These are phyloP conservation scores for Coleophora flavipennella DNA, from an alignment of 2,888 invertebrate species.

Conservation along the genomic window DNA sequence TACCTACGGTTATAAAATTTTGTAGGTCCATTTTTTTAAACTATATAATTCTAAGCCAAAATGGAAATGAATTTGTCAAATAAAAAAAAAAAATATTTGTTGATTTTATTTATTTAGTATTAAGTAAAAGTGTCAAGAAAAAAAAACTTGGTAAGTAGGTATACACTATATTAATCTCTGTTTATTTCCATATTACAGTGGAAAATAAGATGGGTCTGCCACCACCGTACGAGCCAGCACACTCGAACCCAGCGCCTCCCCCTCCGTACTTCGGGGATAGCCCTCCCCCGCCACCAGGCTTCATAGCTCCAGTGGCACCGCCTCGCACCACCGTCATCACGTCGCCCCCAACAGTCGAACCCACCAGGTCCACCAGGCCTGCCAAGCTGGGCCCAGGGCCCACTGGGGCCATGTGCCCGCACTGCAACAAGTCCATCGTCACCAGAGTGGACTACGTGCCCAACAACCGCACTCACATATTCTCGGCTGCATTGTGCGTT, in stretches of 20 bases:
- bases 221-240: slow-evolving; percentile 53
- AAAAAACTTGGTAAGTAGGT: no score
- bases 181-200: slow-evolving; percentile 49
- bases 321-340: slow-evolving; percentile 54
- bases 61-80: no score
- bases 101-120: no score
- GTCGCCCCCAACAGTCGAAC: slow-evolving; percentile 15
- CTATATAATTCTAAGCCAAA: no score
- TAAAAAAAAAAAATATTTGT: no score
- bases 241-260: slow-evolving; percentile 51
- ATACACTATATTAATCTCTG: no score
- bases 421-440: slow-evolving; percentile 53
- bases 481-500: slow-evolving; percentile 58
- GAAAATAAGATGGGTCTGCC: slow-evolving; percentile 66
- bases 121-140: no score
- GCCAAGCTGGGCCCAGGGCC: slow-evolving; percentile 54
- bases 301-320: slow-evolving; percentile 31
- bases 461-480: slow-evolving; percentile 58
- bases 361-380: slow-evolving; percentile 14
- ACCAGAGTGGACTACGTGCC: slow-evolving; percentile 57
- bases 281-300: slow-evolving; percentile 48
- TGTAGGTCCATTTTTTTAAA: no score
- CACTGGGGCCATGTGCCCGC: slow-evolving; percentile 50
- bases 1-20: no score
- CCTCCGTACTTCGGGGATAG: slow-evolving; percentile 59